These are phyloP conservation scores for Melanostoma scalare DNA, from an alignment of 2,888 invertebrate genomes.

Conservation along the genomic window DNA sequence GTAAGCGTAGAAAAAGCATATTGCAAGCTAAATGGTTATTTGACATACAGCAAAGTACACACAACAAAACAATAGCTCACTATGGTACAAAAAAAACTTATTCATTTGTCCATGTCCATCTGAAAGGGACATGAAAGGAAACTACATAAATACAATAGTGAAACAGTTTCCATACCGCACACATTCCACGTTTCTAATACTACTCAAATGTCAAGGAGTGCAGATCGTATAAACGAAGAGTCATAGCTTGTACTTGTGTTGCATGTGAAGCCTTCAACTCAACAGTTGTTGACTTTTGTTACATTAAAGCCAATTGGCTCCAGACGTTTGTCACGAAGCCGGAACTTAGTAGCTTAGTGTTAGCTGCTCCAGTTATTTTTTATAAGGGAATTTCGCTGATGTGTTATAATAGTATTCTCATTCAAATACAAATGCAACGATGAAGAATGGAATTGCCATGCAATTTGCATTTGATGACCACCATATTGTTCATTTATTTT, in stretches of 20 bases:
- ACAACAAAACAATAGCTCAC: constrained; percentile 12
- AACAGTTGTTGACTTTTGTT: constrained; percentile 56
- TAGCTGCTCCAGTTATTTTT: constrained; percentile 15
- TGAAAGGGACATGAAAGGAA: constrained; percentile 38
- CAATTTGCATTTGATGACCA: constrained; percentile 52
- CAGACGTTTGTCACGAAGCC: constrained; percentile 60
- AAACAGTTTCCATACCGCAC: constrained; percentile 32
- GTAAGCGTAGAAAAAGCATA: constrained; percentile 1
- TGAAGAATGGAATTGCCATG: constrained; percentile 14
- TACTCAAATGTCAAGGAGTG: constrained; percentile 68
- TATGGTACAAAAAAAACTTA: constrained; percentile 15
- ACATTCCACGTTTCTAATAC: constrained; percentile 41
- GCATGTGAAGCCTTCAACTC: constrained; percentile 47
- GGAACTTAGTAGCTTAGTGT: constrained; percentile 39
- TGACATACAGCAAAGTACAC: constrained; percentile 43
- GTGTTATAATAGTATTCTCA: constrained; percentile 2
- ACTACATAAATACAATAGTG: not conserved
- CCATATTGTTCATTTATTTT: constrained; percentile 8
- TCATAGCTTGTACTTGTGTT: constrained; percentile 29
- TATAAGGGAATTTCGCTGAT: not conserved
- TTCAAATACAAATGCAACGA: constrained; percentile 1
- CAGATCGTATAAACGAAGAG: constrained; percentile 27
- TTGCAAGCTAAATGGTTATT: constrained; percentile 45
- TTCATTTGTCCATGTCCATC: constrained; percentile 61
- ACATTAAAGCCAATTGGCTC: constrained; percentile 44